Percentiles rank a stretch among this genome's conserved stretches.
Conservation (phyloP, 1,140 invertebrate species). For the Dysdera silvatica region DNA sequence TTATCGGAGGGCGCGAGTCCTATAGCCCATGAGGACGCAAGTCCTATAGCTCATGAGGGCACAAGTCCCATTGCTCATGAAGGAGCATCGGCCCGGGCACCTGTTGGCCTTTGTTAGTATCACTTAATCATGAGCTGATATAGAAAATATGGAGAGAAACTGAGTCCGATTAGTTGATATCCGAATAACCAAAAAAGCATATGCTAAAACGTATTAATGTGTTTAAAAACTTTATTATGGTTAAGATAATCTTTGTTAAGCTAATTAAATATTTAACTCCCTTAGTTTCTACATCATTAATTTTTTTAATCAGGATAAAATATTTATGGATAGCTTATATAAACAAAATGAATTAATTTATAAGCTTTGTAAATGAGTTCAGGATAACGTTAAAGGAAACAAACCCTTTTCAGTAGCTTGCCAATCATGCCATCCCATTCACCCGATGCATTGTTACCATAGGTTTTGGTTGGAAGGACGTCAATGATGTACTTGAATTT, state of each 20-base stretch:
- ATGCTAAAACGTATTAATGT: neutral
- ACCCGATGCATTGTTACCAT: constrained; percentile 54
- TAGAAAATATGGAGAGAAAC: no score
- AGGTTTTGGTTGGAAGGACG: constrained; percentile 62
- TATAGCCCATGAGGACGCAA: no score
- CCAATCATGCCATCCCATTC: constrained; percentile 82
- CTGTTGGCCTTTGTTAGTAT: no score
- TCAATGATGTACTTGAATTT: constrained; percentile 66
- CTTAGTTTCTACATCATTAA: neutral
- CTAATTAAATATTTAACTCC: neutral
- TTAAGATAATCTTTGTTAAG: neutral
- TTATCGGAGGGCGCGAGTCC: no score
- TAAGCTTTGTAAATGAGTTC: neutral
- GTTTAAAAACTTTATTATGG: neutral
- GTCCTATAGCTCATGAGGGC: no score
- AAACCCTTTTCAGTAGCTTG: constrained; percentile 64
- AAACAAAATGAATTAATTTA: neutral
- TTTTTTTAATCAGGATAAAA: neutral
- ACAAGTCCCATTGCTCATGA: no score
- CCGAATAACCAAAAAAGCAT: no score
- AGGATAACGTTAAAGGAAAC: constrained; percentile 21
- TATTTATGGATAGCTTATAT: neutral
- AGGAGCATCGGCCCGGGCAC: no score
- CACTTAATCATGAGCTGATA: no score
- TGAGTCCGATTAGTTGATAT: no score